These are phyloP conservation scores for Gobius niger DNA, from an alignment of 2,113 vertebrate species.

Conservation along the genomic window DNA sequence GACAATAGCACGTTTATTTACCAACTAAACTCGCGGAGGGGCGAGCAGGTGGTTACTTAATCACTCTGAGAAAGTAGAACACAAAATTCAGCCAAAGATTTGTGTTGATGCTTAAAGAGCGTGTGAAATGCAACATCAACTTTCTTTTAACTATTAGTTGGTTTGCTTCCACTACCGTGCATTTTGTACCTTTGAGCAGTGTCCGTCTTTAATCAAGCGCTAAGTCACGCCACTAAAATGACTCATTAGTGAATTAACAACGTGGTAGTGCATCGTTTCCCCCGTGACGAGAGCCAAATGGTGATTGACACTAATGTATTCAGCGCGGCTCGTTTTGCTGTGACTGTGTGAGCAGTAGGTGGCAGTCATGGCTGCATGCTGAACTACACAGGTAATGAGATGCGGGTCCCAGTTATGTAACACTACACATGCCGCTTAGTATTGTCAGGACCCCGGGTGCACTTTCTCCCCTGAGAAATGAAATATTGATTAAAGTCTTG, in stretches of 20 bases:
- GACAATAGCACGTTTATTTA: slow-evolving; percentile 3
- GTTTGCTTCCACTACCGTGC: no score
- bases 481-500: neutral
- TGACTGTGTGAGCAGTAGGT: neutral
- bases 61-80: neutral
- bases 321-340: neutral
- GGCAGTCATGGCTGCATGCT: neutral
- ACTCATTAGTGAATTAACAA: neutral
- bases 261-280: neutral
- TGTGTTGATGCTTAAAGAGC: neutral
- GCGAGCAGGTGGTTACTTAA: neutral
- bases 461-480: neutral
- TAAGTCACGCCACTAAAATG: neutral
- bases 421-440: neutral
- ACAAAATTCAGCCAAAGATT: neutral
- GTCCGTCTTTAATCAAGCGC: neutral
- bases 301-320: slow-evolving; percentile 1
- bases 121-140: neutral
- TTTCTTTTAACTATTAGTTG: neutral
- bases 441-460: neutral
- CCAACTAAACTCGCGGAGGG: neutral
- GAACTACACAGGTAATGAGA: neutral
- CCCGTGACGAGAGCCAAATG: neutral
- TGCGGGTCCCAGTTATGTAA: slow-evolving; percentile 2
- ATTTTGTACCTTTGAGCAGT: neutral